Base-by-base conservation (phyloP, 2,797 vertebrate species). In the Xenops minutus region DNA sequence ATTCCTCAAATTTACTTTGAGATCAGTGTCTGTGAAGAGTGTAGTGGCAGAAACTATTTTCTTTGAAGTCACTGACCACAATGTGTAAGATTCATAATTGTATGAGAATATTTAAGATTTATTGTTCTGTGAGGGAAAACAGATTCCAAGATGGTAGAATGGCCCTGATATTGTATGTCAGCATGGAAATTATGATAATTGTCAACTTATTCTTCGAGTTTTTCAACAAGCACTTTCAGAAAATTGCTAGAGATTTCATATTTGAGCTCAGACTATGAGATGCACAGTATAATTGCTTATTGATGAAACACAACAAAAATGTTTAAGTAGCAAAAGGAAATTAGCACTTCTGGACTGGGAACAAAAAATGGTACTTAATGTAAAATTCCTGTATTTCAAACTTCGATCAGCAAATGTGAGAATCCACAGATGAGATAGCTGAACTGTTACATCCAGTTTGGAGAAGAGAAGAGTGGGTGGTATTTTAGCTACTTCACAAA, bases 201-300 rank as follows among this genome's bases (percentile, higher is more conserved):
- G 59, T 46, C 88, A 90, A 89, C 16, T 90, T 88, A 77, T 54
- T 94, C 84, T 85, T 92, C 54, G 43, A 76, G 51, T 67, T 94
- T 93, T 93, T 79, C 77, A 92, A 94, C 64, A 94, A 95, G 71
- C 83, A 92, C 80, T 96, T 96, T 66, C 73, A 92, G 79, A 72
- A 94, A 92, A 95, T 84, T 94, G 66, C 85, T 72, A 73, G 34
- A 85, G 74, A 90, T 88, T 91, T 85, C 41, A 27, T 36, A 75
- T 92, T 87, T 94, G 88, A 96, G 96, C 92, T 90, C 91, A 94
- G 89, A 92, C 85, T 84, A 51, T 24, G 88, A 88, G 52, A 92
- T 23, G 13, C 18, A 36, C 22, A 71, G 67, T 79, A 6, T 61
- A 93, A 95, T 77, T 90, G 71, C 80, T 77, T 85, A 79, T 29